Conservation (phyloP, 2,113 vertebrate genomes). For the Lota lota region DNA sequence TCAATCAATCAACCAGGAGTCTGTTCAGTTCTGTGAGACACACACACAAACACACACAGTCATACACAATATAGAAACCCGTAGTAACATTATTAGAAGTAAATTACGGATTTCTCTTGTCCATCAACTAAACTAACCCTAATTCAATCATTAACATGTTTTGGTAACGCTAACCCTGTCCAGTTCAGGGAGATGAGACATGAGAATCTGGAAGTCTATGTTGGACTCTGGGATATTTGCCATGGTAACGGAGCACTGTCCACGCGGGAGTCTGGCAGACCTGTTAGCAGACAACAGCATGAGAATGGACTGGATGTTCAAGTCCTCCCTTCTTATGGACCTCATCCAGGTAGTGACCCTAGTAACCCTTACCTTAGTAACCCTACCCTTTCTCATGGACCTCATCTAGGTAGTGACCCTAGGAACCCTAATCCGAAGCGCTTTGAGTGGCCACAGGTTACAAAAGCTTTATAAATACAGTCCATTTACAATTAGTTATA, state of each 20-base stretch:
- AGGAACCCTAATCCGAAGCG: no score
- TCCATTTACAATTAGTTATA: no score
- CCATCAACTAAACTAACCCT: not conserved
- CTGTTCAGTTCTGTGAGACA: constrained; percentile 51
- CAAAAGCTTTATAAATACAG: no score
- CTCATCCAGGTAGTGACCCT: constrained; percentile 71
- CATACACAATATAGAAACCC: not conserved
- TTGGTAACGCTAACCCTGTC: not conserved
- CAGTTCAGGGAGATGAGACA: constrained; percentile 84
- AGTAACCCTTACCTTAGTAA: not conserved
- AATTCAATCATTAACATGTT: not conserved
- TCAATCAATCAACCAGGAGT: constrained; percentile 54
- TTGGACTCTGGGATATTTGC: constrained; percentile 80
- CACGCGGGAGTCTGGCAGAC: constrained; percentile 82
- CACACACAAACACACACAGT: constrained; percentile 8
- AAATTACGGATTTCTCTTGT: not conserved
- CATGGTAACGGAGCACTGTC: constrained; percentile 82
- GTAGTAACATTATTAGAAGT: not conserved
- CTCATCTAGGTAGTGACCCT: no score
- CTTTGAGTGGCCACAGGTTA: no score
- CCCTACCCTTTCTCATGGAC: not conserved
- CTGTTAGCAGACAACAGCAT: constrained; percentile 80
- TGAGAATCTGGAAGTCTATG: constrained; percentile 79
- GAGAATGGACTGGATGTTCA: constrained; percentile 94
- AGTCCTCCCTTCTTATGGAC: constrained; percentile 84